These are phyloP conservation scores for Epirrhoe alternata DNA, from an alignment of 2,888 invertebrate species.

Conservation along the genomic window DNA sequence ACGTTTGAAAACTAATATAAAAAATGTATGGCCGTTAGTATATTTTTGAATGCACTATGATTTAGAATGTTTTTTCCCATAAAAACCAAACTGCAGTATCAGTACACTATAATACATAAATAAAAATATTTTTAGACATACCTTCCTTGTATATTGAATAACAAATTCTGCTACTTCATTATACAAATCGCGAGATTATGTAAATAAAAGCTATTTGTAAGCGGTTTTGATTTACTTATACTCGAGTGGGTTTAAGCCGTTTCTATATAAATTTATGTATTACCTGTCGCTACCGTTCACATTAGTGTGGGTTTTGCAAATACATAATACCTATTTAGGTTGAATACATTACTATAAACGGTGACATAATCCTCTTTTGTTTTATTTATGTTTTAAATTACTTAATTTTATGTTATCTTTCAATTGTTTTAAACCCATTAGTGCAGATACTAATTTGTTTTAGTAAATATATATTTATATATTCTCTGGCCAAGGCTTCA, in stretches of 20 bases:
- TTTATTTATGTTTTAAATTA: slow-evolving; percentile 54
- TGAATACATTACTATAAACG: slow-evolving; percentile 60
- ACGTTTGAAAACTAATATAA: slow-evolving; percentile 22
- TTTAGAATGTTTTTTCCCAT: slow-evolving; percentile 51
- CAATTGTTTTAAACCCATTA: background rate
- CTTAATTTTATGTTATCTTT: slow-evolving; percentile 30
- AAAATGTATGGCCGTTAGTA: slow-evolving; percentile 5
- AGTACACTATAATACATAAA: slow-evolving; percentile 41
- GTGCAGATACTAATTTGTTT: background rate
- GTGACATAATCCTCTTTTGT: slow-evolving; percentile 56
- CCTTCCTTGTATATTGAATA: slow-evolving; percentile 68
- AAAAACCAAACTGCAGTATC: slow-evolving; percentile 53
- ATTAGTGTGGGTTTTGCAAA: slow-evolving; percentile 75
- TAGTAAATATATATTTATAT: too few species aligned
- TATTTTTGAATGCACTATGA: slow-evolving; percentile 33
- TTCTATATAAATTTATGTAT: slow-evolving; percentile 77
- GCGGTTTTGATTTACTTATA: slow-evolving; percentile 78
- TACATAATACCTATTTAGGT: slow-evolving; percentile 61
- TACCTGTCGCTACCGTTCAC: slow-evolving; percentile 75
- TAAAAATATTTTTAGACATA: slow-evolving; percentile 63
- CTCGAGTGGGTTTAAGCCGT: slow-evolving; percentile 68
- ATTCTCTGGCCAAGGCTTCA: background rate
- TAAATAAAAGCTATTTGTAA: slow-evolving; percentile 76
- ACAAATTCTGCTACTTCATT: slow-evolving; percentile 74
- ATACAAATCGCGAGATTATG: slow-evolving; percentile 82